Percentiles rank a stretch among this genome's conserved stretches.
Conservation (phyloP, 2,113 vertebrate species). For the Cynoglossus semilaevis region DNA sequence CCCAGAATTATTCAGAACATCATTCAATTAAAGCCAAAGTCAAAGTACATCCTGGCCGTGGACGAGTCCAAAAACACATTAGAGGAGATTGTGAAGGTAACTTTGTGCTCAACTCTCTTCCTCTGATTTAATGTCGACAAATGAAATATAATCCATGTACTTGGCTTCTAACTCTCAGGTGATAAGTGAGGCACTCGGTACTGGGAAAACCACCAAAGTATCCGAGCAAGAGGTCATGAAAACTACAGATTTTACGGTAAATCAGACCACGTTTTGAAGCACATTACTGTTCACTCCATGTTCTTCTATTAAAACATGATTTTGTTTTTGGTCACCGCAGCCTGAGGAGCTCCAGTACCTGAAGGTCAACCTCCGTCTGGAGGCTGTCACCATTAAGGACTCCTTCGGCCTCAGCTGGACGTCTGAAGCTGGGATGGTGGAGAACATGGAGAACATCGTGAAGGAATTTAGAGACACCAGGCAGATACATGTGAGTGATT, state of each 20-base stretch:
- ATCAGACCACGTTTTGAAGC: slow-evolving; percentile 50
- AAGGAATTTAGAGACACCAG: slow-evolving; percentile 84
- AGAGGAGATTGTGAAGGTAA: slow-evolving; percentile 85
- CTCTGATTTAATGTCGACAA: background rate
- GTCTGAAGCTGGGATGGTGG: slow-evolving; percentile 82
- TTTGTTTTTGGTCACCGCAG: slow-evolving; percentile 57
- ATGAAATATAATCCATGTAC: too few species aligned
- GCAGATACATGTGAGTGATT: slow-evolving; percentile 80
- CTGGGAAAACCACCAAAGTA: slow-evolving; percentile 79
- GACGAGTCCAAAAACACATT: slow-evolving; percentile 82
- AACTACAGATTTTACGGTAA: slow-evolving; percentile 77
- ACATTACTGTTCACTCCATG: background rate
- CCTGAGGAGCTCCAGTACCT: slow-evolving; percentile 80
- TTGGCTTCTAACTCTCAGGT: slow-evolving; percentile 61
- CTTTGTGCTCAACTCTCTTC: background rate
- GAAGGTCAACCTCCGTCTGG: slow-evolving; percentile 80
- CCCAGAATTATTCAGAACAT: slow-evolving; percentile 87
- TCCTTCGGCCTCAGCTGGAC: slow-evolving; percentile 82
- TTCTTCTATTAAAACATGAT: background rate
- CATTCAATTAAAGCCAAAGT: slow-evolving; percentile 78
- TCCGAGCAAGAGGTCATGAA: slow-evolving; percentile 77
- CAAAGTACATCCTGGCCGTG: slow-evolving; percentile 84
- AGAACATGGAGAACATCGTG: slow-evolving; percentile 81
- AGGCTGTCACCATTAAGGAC: slow-evolving; percentile 79
- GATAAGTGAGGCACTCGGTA: slow-evolving; percentile 82